These are phyloP conservation scores for Gymnorhina tibicen DNA, from an alignment of 2,113 vertebrate species.

Conservation along the genomic window DNA sequence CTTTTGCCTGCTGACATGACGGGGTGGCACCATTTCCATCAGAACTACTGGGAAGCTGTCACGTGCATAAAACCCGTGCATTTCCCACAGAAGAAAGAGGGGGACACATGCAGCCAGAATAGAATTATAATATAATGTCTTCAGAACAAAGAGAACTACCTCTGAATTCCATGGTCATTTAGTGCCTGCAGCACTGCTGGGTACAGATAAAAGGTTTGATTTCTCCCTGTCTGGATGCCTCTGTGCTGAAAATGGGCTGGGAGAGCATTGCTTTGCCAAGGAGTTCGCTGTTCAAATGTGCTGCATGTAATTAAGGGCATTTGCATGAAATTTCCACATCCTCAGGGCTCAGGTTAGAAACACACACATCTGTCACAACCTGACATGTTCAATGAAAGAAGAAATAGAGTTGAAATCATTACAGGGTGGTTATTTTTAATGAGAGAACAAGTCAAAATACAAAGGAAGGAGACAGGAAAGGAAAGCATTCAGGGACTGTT, in stretches of 20 bases:
- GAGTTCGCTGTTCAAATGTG: not conserved
- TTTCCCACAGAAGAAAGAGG: not conserved
- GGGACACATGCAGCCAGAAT: rapidly evolving
- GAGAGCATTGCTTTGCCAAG: not conserved
- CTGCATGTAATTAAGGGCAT: not conserved
- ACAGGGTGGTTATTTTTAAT: not conserved
- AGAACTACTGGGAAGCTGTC: not conserved
- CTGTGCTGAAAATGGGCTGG: not conserved
- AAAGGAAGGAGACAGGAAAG: not conserved
- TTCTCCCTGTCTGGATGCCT: not conserved
- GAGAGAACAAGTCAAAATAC: not conserved
- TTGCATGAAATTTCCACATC: not conserved
- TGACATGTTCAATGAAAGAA: not conserved
- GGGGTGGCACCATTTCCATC: not conserved
- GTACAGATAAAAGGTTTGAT: not conserved
- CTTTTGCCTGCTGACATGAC: not conserved
- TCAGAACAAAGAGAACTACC: not conserved
- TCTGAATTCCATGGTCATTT: not conserved
- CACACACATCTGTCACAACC: not conserved
- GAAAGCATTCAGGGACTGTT: not conserved
- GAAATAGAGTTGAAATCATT: not conserved
- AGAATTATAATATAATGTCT: not conserved
- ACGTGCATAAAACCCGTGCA: not conserved
- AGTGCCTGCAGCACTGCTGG: not conserved
- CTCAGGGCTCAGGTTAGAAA: not conserved